Evolutionary conservation across 2,113 vertebrate genomes (phyloP).

Genomic region (Sigmodon hispidus): DNA sequence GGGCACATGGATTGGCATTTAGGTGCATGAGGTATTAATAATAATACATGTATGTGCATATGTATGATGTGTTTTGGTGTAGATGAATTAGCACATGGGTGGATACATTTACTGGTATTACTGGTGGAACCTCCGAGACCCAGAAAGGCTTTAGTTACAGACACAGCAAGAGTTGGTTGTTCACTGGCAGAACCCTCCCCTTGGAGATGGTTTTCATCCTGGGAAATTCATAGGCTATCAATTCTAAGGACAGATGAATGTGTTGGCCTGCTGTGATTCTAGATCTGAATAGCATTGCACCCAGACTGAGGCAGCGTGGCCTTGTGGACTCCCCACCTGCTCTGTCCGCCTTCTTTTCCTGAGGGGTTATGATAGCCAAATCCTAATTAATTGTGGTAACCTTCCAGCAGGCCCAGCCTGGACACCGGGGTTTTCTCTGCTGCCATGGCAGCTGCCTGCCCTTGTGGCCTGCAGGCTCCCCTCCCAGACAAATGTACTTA

Average conservation of each 20-base stretch:
- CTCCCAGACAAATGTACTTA: slow-evolving; percentile 75
- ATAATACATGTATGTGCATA: not conserved
- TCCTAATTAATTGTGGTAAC: slow-evolving; percentile 21
- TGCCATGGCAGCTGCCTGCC: not conserved
- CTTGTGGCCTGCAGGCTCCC: slow-evolving; percentile 58
- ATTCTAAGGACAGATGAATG: slow-evolving; percentile 13
- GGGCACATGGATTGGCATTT: not conserved
- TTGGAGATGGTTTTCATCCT: not conserved
- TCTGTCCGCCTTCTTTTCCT: not conserved
- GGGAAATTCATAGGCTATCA: not conserved
- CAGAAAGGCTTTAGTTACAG: not conserved
- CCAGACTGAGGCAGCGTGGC: not conserved
- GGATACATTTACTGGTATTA: not conserved
- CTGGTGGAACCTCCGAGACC: not conserved
- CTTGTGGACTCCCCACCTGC: not conserved
- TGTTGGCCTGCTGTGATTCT: not conserved
- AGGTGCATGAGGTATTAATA: not conserved
- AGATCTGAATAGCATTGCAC: not conserved
- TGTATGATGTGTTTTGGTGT: not conserved
- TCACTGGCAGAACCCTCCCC: not conserved
- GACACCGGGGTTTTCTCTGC: slow-evolving; percentile 57
- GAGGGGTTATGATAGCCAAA: not conserved
- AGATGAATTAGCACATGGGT: not conserved
- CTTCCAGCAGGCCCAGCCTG: not conserved
- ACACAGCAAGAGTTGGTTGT: not conserved